Percentiles rank a stretch among this genome's conserved stretches.
phyloP scores from a whole-genome alignment of 2,113 vertebrate genomes.

The Menidia beryllina region DNA sequence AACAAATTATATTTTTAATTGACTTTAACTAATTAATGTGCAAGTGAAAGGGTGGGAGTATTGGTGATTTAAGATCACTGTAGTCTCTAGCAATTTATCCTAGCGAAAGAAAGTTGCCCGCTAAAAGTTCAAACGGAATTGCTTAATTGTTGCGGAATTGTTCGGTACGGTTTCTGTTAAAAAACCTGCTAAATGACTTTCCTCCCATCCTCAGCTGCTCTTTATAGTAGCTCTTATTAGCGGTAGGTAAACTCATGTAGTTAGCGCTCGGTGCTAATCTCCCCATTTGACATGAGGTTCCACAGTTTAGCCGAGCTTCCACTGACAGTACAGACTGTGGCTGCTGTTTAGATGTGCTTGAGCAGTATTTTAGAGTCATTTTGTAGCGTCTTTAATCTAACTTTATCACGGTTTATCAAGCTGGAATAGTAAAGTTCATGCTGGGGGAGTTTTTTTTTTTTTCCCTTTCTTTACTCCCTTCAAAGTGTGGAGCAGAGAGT shows the following conservation, averaged over 20 bases:
- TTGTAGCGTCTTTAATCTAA: constrained; percentile 30
- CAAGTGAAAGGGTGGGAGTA: too few relatives aligned
- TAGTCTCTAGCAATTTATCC: too few relatives aligned
- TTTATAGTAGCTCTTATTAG: not conserved
- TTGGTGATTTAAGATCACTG: too few relatives aligned
- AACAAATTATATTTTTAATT: too few relatives aligned
- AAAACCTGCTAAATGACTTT: constrained; percentile 19
- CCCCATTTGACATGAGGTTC: not conserved
- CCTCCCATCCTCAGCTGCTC: not conserved
- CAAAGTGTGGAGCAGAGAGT: constrained; percentile 27
- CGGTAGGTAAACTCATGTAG: too few relatives aligned
- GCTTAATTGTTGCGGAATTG: too few relatives aligned
- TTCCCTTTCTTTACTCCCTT: constrained; percentile 14
- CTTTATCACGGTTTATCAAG: constrained; percentile 29
- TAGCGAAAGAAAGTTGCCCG: too few relatives aligned
- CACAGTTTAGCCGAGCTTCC: not conserved
- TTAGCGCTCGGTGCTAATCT: not conserved
- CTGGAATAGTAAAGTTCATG: constrained; percentile 48
- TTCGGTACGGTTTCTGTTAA: not conserved
- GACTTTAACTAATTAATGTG: too few relatives aligned
- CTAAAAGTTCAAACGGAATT: too few relatives aligned
- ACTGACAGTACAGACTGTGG: not conserved
- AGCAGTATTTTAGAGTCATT: constrained; percentile 40
- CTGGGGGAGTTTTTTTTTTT: constrained; percentile 43
- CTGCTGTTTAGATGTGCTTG: not conserved